Conservation (phyloP, 2,797 vertebrate species). For the Cryptoprocta ferox region DNA sequence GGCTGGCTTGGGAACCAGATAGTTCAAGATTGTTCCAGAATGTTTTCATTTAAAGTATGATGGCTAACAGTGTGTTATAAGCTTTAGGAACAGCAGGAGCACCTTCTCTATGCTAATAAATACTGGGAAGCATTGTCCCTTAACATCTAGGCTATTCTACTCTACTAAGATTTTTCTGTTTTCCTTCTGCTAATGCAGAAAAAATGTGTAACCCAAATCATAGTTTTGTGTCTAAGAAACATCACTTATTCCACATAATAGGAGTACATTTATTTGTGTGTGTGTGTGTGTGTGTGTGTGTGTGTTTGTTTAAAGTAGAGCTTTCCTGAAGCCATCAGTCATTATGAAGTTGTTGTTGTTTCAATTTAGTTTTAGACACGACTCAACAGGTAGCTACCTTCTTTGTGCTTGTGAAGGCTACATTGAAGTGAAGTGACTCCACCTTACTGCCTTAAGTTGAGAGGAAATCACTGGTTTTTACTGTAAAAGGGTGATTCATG, state of each 20-base stretch:
- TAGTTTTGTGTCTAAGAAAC: background rate
- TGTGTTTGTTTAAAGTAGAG: background rate
- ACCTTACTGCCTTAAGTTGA: background rate
- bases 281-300: background rate
- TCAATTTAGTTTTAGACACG: background rate
- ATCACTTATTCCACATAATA: background rate
- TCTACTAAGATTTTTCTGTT: background rate
- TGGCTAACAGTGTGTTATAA: conserved; percentile 15
- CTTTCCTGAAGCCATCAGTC: background rate
- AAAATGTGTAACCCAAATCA: background rate
- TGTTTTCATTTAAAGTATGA: conserved; percentile 32
- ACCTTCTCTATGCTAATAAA: conserved; percentile 10
- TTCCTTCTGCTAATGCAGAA: background rate
- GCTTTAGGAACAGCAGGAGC: background rate
- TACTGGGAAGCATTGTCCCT: background rate
- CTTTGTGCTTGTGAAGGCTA: too few species aligned
- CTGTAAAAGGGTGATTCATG: background rate
- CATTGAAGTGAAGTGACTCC: background rate
- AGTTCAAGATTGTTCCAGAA: conserved; percentile 23
- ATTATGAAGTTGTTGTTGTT: background rate
- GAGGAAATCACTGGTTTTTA: background rate
- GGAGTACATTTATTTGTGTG: background rate
- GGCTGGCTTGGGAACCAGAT: background rate
- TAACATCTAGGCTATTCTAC: background rate
- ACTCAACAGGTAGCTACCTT: background rate